Percentiles rank a stretch among this genome's conserved stretches.
These are phyloP conservation scores for Naso thynnoides DNA, from an alignment of 2,797 vertebrate genomes.

Conservation along the genomic window DNA sequence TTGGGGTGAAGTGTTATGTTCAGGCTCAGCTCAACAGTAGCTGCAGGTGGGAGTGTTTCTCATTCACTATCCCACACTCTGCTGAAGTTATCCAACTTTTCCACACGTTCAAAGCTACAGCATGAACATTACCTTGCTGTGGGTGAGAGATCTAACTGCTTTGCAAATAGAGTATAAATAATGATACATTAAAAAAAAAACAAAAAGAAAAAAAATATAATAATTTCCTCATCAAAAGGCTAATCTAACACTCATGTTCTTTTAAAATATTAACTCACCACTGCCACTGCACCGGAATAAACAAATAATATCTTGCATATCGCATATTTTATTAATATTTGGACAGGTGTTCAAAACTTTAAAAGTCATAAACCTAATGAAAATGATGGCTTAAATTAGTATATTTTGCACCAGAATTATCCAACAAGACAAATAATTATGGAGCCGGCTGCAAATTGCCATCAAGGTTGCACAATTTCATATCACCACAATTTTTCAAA, in stretches of 20 bases:
- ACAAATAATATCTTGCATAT: background rate
- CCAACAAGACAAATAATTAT: background rate
- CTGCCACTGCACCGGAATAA: background rate
- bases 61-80: constrained; percentile 26
- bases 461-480: background rate
- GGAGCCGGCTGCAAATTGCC: background rate
- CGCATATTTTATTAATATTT: background rate
- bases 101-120: background rate
- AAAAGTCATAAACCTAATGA: background rate
- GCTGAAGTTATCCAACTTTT: background rate
- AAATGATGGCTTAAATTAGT: background rate
- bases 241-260: background rate
- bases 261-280: background rate
- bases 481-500: background rate
- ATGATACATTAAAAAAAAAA: too few relatives aligned
- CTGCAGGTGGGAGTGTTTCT: constrained; percentile 36
- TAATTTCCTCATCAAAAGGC: background rate
- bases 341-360: background rate
- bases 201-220: too few relatives aligned
- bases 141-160: constrained; percentile 6
- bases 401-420: background rate
- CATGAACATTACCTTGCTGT: background rate
- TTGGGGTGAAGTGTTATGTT: constrained; percentile 49
- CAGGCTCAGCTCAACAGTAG: constrained; percentile 30
- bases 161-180: too few relatives aligned